These are phyloP conservation scores for Capricornis sumatraensis DNA, from an alignment of 2,113 vertebrate species.

Conservation along the genomic window DNA sequence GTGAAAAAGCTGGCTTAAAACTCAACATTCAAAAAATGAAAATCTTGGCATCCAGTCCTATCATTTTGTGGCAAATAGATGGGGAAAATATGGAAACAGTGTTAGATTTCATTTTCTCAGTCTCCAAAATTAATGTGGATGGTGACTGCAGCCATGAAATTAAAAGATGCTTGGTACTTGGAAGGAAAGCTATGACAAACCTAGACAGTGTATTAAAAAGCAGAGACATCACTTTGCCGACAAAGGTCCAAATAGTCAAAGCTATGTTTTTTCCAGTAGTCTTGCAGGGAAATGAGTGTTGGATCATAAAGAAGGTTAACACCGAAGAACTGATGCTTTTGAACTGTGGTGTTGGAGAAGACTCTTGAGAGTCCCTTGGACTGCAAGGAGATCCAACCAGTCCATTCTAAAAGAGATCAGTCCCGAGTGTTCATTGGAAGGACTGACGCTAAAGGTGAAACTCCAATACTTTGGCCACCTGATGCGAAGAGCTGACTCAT, in stretches of 20 bases:
- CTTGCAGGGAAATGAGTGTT: background rate
- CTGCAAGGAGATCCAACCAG: background rate
- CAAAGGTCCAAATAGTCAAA: background rate
- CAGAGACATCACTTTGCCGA: background rate
- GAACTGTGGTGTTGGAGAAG: background rate
- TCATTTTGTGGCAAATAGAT: background rate
- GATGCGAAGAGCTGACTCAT: background rate
- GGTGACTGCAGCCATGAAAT: background rate
- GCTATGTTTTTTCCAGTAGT: background rate
- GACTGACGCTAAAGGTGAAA: background rate
- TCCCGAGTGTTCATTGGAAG: background rate
- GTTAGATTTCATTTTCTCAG: background rate
- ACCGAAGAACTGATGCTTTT: background rate
- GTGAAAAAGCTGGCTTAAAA: background rate
- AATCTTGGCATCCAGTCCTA: background rate
- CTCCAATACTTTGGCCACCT: background rate
- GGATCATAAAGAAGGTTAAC: background rate
- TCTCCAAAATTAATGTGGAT: rapidly evolving
- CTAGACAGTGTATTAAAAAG: background rate
- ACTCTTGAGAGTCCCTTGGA: background rate
- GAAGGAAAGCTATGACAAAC: background rate
- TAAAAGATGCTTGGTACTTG: background rate
- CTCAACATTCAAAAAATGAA: background rate
- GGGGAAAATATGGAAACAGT: background rate
- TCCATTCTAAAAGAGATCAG: background rate